Evolutionary conservation across 2,113 vertebrate species (phyloP), one percentile per base, ranked within the genome.

Genomic region (Elanus axillaris): DNA sequence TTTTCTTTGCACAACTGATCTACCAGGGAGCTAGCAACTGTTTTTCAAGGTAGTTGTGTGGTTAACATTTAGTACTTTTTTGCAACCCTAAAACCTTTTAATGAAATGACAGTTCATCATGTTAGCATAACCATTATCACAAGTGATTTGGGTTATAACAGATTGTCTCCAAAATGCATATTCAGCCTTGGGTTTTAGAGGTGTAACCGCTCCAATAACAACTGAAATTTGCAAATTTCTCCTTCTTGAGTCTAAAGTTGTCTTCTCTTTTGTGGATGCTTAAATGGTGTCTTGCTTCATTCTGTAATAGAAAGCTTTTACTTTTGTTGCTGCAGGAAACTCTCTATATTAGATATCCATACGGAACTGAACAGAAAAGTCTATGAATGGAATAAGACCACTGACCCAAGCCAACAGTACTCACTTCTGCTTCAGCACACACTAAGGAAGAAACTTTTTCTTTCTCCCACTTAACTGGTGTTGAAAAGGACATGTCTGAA

Each of bases 351-450:
- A 83, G 98, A 99, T 71, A 90, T 99, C 76, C 99, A 99, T 69
- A 97, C 94, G 3, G 98, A 99, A 48, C 98, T 99, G 94, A 99
- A 99, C 47, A 43, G 84, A 27, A 97, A 52, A 29, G 87, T 99
- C 36, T 99, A 97, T 85, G 97, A 98, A 13, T 98, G 99, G 96
- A 99, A 99, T 96, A 94, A n/a, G 34, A 93, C 42, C 0, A 91
- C 47, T 75, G 96, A 97, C 88, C 81, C 97, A 36, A 81, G 81
- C 50, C 96, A 96, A 38, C 94, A 45, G 3, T 99, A 98, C 68
- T 93, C 96, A 16, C 83, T 99, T 55, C 95, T 98, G 26, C 96
- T 99, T 13, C 98, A 98, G 90, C 98, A 99, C 74, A 99, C 99
- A 4, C 95, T 99, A 40, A 98, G 98, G 50, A 99, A 99, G 96